Conservation (phyloP, 2,888 invertebrate species). For the Acanthosepion esculentum region DNA sequence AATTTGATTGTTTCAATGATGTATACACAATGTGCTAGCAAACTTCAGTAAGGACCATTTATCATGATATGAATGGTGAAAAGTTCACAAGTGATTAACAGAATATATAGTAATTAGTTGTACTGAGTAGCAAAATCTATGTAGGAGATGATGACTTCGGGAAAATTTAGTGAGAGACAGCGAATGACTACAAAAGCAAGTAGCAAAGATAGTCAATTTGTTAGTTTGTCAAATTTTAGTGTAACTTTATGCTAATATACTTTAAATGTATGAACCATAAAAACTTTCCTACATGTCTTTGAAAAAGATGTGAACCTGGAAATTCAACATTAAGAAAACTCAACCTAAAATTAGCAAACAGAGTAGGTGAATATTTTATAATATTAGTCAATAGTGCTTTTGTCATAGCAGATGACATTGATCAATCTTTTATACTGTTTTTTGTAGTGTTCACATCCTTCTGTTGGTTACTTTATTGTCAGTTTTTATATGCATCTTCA, state of each 20-base stretch:
- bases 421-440: too few species aligned
- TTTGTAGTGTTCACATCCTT: too few species aligned
- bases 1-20: neutral
- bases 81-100: neutral
- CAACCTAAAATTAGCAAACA: too few species aligned
- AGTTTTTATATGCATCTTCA: neutral
- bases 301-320: too few species aligned
- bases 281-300: too few species aligned
- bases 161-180: neutral
- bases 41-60: neutral
- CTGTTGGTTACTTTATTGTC: too few species aligned
- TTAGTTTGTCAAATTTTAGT: neutral
- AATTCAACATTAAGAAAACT: too few species aligned
- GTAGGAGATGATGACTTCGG: neutral
- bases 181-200: neutral
- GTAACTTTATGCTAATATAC: neutral
- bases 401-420: too few species aligned
- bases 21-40: neutral
- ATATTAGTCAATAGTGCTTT: too few species aligned
- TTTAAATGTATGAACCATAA: neutral
- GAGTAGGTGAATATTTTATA: too few species aligned
- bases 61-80: too few species aligned
- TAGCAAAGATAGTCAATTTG: neutral
- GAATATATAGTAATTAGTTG: neutral
- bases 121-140: neutral